These are phyloP conservation scores for Salminus brasiliensis DNA, from an alignment of 2,113 vertebrate genomes.

Conservation along the genomic window DNA sequence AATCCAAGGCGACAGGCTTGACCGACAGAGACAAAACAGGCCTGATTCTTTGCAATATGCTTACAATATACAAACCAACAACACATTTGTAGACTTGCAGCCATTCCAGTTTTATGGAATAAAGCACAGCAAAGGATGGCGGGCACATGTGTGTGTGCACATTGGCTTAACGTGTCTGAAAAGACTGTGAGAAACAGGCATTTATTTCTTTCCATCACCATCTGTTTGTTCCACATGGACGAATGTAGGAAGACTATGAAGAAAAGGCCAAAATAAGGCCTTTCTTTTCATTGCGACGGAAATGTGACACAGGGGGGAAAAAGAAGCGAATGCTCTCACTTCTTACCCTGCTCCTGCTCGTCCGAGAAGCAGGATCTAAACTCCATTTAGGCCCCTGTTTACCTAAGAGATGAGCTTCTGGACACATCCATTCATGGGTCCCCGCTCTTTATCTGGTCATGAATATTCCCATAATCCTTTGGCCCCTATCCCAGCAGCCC, in stretches of 20 bases:
- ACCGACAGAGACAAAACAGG: neutral
- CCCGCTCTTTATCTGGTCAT: constrained; percentile 85
- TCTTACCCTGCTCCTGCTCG: constrained; percentile 58
- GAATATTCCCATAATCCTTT: constrained; percentile 97
- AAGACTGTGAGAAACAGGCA: constrained; percentile 67
- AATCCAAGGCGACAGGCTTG: neutral
- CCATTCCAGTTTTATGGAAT: neutral
- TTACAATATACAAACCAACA: constrained; percentile 12
- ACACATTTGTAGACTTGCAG: neutral
- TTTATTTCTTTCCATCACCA: constrained; percentile 69
- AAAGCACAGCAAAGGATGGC: neutral
- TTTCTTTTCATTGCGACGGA: constrained; percentile 63
- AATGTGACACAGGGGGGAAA: constrained; percentile 64
- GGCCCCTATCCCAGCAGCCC: constrained; percentile 80
- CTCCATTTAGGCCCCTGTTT: constrained; percentile 86
- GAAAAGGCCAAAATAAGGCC: constrained; percentile 66
- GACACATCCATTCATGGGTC: constrained; percentile 84
- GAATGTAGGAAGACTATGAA: constrained; percentile 53
- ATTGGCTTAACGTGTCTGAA: constrained; percentile 41
- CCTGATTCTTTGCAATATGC: constrained; percentile 5
- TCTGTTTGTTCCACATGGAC: constrained; percentile 73
- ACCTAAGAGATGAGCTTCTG: constrained; percentile 93
- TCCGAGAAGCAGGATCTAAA: constrained; percentile 63
- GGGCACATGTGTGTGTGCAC: constrained; percentile 22
- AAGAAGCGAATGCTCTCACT: constrained; percentile 38